Base-by-base conservation (phyloP, 2,113 vertebrate species). In the Oreocharis arfaki region DNA sequence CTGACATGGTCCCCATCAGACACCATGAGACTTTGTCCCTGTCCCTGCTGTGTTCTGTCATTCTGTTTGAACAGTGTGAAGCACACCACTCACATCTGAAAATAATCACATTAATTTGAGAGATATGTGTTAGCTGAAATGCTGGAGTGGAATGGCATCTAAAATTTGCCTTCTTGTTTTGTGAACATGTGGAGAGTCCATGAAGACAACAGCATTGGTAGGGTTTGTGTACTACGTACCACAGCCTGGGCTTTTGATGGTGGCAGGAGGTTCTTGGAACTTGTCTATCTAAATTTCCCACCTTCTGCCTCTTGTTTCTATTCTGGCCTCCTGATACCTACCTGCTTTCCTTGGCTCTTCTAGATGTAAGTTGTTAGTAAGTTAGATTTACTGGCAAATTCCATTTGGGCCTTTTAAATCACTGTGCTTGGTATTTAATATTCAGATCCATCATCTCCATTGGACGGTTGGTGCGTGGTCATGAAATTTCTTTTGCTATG, bases 381-480 rank as follows among this genome's bases (percentile, higher is more conserved):
- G 47, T 78, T 75, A 44, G 53, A 49, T 85, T 84, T 80, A 68
- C 41, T 56, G 68, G 33, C 50, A 52, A 13, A 73, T 93, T 90
- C 27, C 39, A 24, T 32, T 39, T 35, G 22, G 67, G 37, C 33
- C 24, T 64, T 81, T 68, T 64, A 75, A 41, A 60, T 74, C 30
- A 44, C 24, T 23, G 26, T 87, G 47, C 30, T 20, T 71, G 14
- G 21, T 56, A 27, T 7, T 90, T 71, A 26, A n/a, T 82, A 42
- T 42, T 56, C 46, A 71, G 57, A 39, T 41, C 9, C 16, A 19
- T 47, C 49, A 35, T 63, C 33, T 6, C 1, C 11, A 3, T 13
- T 73, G 28, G n/a, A 30, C 44, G 14, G 17, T 6, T 85, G 27
- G 8, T n/a, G 39, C 0, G 0, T 35, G 15, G 19, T 47, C 3